Evolutionary conservation across 1,140 invertebrate genomes (phyloP).

Genomic region (Hypsibius dujardini): DNA sequence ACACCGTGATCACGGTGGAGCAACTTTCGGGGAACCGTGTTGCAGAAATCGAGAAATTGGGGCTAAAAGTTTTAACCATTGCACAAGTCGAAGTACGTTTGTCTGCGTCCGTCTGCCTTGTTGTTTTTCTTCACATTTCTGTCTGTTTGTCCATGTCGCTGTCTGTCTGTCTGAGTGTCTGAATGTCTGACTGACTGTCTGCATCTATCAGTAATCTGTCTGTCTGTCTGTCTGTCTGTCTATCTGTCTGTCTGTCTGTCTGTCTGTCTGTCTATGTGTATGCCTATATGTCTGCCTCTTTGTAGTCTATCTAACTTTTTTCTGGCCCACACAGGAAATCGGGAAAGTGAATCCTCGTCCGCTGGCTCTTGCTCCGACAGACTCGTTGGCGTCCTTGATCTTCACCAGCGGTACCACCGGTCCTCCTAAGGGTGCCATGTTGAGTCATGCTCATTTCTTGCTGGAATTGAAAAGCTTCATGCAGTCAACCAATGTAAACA

Average conservation of each 20-base stretch:
- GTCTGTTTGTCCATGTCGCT: too few relatives aligned
- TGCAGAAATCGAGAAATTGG: background rate
- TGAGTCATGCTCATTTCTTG: slow-evolving; percentile 65
- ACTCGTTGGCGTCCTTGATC: background rate
- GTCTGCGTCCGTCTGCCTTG: too few relatives aligned
- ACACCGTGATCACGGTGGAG: background rate
- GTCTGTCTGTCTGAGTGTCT: too few relatives aligned
- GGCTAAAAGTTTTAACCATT: background rate
- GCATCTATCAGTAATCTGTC: too few relatives aligned
- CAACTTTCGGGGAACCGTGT: background rate
- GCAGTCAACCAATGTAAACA: background rate
- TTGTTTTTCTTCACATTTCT: too few relatives aligned
- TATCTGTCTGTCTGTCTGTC: too few relatives aligned
- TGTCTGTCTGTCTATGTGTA: too few relatives aligned
- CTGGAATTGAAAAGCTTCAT: background rate
- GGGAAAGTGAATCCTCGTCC: background rate
- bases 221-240: too few relatives aligned
- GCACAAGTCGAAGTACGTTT: background rate
- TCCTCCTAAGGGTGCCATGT: slow-evolving; percentile 75
- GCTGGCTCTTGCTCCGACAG: background rate
- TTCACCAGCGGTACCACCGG: slow-evolving; percentile 53
- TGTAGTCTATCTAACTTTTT: too few relatives aligned
- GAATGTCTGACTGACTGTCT: too few relatives aligned
- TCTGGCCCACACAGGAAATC: background rate
- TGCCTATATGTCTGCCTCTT: too few relatives aligned